These are phyloP conservation scores for Micrastur ruficollis DNA, from an alignment of 2,797 vertebrate genomes.

Conservation along the genomic window DNA sequence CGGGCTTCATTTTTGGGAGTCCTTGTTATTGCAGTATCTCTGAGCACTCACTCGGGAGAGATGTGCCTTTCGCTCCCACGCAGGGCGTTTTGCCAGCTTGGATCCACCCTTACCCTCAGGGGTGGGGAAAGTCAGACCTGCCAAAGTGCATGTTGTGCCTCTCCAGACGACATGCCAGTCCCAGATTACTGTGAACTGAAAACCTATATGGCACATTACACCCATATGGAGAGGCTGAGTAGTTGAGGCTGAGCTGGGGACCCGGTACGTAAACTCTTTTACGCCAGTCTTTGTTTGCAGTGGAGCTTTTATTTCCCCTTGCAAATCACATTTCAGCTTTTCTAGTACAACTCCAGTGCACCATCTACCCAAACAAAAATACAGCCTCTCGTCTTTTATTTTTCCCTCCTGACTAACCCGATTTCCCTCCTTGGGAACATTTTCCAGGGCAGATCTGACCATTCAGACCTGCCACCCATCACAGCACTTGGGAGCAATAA, in stretches of 20 bases:
- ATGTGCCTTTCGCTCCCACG: accelerated
- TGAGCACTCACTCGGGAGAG: accelerated
- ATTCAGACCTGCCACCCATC: background rate
- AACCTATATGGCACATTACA: background rate
- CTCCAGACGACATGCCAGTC: background rate
- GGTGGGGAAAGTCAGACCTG: background rate
- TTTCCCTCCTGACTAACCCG: accelerated
- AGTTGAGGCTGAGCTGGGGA: background rate
- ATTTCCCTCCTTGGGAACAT: background rate
- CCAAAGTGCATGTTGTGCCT: background rate
- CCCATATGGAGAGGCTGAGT: background rate
- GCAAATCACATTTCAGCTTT: background rate
- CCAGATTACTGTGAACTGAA: background rate
- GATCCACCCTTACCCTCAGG: background rate
- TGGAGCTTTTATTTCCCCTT: background rate
- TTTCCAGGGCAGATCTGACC: background rate
- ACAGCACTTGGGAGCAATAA: accelerated
- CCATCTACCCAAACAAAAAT: background rate
- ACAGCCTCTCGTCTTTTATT: background rate
- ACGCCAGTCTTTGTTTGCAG: background rate
- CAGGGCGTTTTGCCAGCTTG: background rate
- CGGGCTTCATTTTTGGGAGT: background rate
- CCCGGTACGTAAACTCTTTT: background rate
- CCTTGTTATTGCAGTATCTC: background rate
- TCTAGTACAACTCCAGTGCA: background rate